Evolutionary conservation across 2,113 vertebrate species (phyloP), one percentile per base, ranked within the genome.

Genomic region (Poeciliopsis turrubarensis): DNA sequence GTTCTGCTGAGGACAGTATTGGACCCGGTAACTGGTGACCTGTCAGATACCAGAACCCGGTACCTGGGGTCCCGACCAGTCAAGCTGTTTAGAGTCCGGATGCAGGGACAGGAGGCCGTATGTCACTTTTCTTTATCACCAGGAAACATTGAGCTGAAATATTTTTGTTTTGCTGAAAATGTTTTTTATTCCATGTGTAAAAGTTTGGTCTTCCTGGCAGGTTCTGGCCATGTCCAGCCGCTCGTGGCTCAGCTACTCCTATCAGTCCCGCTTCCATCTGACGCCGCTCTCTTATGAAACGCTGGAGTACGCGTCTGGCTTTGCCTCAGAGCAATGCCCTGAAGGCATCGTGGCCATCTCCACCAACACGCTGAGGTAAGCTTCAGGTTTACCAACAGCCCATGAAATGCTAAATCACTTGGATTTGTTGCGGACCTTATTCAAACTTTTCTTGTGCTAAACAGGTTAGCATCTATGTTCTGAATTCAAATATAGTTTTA

Each of bases 61-160:
- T 99, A 99, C 80, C 90, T 99, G 5, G 98, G 98, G 0, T 99
- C 98, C 0, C 94, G 98, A 60, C 98, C 98, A 0, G 98, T 99
- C 88, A 98, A 99, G 65, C 97, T 99, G 70, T 99, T 99, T 86
- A 94, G 98, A 67, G 98, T 98, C 80, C 91, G 96, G 73, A 99
- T 99, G 98, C 98, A 99, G 92, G 98, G 96, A 76, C 98, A 99
- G n/a, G 98, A 99, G 87, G 98, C 98, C 75, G 98, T 99, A 93
- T 92, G 98, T 95, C 17, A 34, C 26, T 0, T 29, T 39, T 66
- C 44, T 44, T 78, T 22, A 0, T n/a, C 27, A 57, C 0, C 8
- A 64, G 5, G 44, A 47, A 47, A 47, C 17, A 17, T 47, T 47
- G 10, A 51, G 29, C 31, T 64, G 62, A 17, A 19, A 8, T 5